phyloP scores from a whole-genome alignment of 2,888 invertebrate species.

The Abscondita cerata region DNA sequence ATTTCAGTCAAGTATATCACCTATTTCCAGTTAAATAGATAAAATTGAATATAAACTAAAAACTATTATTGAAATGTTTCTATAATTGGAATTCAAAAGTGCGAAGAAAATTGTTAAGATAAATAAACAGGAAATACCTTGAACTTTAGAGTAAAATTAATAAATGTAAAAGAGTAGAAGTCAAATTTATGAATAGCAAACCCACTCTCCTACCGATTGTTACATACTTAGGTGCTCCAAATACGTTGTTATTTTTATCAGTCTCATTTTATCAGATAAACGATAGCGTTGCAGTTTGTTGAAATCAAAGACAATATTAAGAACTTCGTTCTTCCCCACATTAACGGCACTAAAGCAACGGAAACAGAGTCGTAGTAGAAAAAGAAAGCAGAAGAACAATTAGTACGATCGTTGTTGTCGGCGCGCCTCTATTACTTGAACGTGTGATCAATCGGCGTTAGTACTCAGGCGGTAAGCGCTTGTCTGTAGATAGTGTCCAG shows the following conservation, averaged over 20 bases:
- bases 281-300: conserved; percentile 55
- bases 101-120: too few species aligned
- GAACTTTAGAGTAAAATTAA: too few species aligned
- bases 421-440: conserved; percentile 42
- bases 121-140: too few species aligned
- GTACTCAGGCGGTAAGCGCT: conserved; percentile 55
- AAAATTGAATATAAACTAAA: too few species aligned
- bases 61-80: too few species aligned
- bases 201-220: conserved; percentile 82
- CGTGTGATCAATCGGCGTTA: conserved; percentile 42
- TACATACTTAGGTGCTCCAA: conserved; percentile 70
- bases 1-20: too few species aligned
- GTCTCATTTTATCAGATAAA: conserved; percentile 56
- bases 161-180: too few species aligned
- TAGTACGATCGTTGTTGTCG: conserved; percentile 11
- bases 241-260: conserved; percentile 57
- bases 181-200: conserved; percentile 77
- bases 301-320: conserved; percentile 53
- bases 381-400: neutral
- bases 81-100: too few species aligned
- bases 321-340: conserved; percentile 7
- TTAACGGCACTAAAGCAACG: neutral
- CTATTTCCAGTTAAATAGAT: too few species aligned
- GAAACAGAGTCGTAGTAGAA: neutral
- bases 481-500: conserved; percentile 49